A percentile compares a stretch with the other conserved stretches of the same genome.
These are phyloP conservation scores for Gastracanthus pulcherrimus DNA, from an alignment of 2,888 invertebrate genomes.

Conservation along the genomic window DNA sequence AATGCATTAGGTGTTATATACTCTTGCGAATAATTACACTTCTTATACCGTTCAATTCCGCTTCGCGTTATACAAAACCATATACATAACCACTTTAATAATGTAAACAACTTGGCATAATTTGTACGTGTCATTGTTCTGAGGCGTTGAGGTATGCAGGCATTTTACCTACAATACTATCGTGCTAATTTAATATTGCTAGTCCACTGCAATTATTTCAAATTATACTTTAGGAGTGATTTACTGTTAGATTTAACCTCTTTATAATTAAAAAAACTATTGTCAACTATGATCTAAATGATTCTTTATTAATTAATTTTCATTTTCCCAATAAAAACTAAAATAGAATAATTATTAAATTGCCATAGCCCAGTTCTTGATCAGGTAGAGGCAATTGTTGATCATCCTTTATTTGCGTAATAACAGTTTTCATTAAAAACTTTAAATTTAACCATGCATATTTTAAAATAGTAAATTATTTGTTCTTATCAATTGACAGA, in stretches of 20 bases:
- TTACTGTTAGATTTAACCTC: neutral
- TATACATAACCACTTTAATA: neutral
- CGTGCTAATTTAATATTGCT: slow-evolving; percentile 1
- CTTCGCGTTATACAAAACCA: neutral
- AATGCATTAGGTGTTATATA: neutral
- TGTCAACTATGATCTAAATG: neutral
- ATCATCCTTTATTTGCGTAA: too few species aligned
- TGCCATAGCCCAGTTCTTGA: too few species aligned
- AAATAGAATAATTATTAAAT: too few species aligned
- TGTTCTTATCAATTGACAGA: too few species aligned
- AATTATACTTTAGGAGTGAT: neutral
- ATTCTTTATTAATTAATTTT: neutral
- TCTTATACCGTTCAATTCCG: neutral
- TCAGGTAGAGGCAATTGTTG: too few species aligned
- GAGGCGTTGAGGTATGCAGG: neutral
- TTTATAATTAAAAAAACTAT: too few species aligned
- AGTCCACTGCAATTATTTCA: neutral
- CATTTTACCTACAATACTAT: slow-evolving; percentile 1
- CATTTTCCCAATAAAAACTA: neutral
- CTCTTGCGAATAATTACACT: neutral
- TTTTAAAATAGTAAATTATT: too few species aligned
- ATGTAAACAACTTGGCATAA: slow-evolving; percentile 7
- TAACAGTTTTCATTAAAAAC: too few species aligned
- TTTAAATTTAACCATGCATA: too few species aligned
- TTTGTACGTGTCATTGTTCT: slow-evolving; percentile 14